Conservation (phyloP, 2,797 vertebrate species). For the Tokudaia tokunoshimensis region DNA sequence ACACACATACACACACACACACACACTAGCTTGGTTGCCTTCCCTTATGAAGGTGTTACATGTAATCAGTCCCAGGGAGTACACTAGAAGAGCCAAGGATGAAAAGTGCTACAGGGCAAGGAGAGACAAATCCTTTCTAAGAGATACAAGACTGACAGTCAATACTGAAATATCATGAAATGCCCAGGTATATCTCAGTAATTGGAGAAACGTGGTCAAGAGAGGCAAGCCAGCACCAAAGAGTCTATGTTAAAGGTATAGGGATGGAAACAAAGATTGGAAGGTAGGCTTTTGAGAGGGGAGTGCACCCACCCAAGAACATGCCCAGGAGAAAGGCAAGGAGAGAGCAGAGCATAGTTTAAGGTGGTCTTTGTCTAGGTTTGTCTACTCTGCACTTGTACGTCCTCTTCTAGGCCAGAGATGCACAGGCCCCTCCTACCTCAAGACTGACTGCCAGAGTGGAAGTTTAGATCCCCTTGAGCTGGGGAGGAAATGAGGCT, state of each 20-base stretch:
- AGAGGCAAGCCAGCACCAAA: background rate
- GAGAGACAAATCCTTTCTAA: background rate
- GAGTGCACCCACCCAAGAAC: conserved; percentile 50
- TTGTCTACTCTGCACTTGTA: background rate
- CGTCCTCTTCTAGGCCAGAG: background rate
- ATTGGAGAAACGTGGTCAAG: background rate
- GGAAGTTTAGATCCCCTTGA: background rate
- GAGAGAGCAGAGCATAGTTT: conserved; percentile 49
- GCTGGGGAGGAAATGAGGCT: conserved; percentile 66
- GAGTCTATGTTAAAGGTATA: background rate
- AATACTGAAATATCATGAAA: background rate
- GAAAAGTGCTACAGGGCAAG: background rate
- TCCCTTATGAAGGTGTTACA: background rate
- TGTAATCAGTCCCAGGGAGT: background rate
- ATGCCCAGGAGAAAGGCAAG: conserved; percentile 66
- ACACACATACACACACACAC: too few relatives aligned
- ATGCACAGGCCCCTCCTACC: background rate
- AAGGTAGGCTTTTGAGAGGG: background rate
- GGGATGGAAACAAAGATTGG: background rate
- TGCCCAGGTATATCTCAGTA: background rate
- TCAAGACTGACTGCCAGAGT: background rate
- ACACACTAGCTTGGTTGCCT: background rate
- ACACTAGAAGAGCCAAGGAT: background rate
- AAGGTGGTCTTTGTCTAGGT: background rate
- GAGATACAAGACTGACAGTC: background rate